Conservation (phyloP, 2,888 invertebrate species). For the Leptura quadrifasciata region DNA sequence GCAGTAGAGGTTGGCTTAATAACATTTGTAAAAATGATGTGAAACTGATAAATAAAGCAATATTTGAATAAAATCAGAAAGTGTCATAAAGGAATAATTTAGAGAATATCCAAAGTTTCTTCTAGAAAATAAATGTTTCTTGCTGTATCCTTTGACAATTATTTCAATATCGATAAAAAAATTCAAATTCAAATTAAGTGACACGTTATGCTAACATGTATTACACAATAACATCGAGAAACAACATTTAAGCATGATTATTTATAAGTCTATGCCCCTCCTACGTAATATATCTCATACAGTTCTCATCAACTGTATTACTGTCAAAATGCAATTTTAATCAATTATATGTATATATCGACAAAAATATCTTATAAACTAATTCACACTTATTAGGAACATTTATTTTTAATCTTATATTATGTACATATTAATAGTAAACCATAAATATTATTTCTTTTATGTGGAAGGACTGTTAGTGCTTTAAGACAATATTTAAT, state of each 20-base stretch:
- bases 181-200: no score
- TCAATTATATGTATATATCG: conserved; percentile 58
- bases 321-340: conserved; percentile 24
- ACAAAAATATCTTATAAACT: conserved; percentile 64
- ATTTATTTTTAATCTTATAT: conserved; percentile 63
- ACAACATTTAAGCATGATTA: conserved; percentile 65
- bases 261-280: conserved; percentile 73
- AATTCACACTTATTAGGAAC: conserved; percentile 67
- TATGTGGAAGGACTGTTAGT: conserved; percentile 59
- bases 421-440: conserved; percentile 60
- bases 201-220: conserved; percentile 29
- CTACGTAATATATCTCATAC: conserved; percentile 59
- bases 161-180: no score
- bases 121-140: no score
- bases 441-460: conserved; percentile 47
- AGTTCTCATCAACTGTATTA: conserved; percentile 21
- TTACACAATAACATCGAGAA: conserved; percentile 61
- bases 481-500: conserved; percentile 59
- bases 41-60: no score
- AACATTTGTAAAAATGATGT: no score
- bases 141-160: no score
- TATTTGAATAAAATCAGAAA: no score
- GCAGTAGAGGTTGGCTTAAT: no score
- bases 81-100: no score
- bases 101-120: no score